Conservation (phyloP, 2,888 invertebrate species). For the Dilophus febrilis region DNA sequence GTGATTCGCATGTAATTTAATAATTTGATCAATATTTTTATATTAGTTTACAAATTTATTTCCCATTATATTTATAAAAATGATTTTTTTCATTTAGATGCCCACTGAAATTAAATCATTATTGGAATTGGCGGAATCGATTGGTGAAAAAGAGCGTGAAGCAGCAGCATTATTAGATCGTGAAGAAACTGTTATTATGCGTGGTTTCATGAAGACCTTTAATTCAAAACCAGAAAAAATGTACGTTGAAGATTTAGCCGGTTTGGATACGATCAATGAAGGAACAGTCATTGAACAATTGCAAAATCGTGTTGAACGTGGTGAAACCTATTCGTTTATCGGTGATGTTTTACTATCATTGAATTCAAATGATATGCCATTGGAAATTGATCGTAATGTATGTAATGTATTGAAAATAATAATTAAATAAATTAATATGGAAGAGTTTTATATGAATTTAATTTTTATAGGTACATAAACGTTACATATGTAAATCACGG, state of each 20-base stretch:
- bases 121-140: constrained; percentile 18
- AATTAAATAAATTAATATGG: background rate
- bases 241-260: constrained; percentile 70
- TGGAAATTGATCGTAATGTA: constrained; percentile 57
- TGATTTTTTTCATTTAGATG: constrained; percentile 36
- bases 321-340: constrained; percentile 56
- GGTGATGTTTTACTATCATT: constrained; percentile 64
- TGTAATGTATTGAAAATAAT: constrained; percentile 14
- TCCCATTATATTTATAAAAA: background rate
- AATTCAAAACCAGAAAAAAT: constrained; percentile 47
- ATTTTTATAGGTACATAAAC: constrained; percentile 51
- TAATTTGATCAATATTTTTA: background rate
- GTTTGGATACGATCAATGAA: constrained; percentile 56
- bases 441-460: background rate
- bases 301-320: constrained; percentile 46
- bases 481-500: constrained; percentile 68
- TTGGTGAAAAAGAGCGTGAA: constrained; percentile 33
- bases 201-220: constrained; percentile 27
- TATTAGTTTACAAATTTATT: background rate
- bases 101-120: constrained; percentile 48
- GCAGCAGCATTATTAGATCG: constrained; percentile 25
- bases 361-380: constrained; percentile 59
- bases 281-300: constrained; percentile 50
- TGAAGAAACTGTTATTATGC: constrained; percentile 23
- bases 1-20: constrained; percentile 50